Percentiles rank a stretch among this genome's conserved stretches.
Conservation (phyloP, 2,888 invertebrate genomes). For the Phoronis australis region DNA sequence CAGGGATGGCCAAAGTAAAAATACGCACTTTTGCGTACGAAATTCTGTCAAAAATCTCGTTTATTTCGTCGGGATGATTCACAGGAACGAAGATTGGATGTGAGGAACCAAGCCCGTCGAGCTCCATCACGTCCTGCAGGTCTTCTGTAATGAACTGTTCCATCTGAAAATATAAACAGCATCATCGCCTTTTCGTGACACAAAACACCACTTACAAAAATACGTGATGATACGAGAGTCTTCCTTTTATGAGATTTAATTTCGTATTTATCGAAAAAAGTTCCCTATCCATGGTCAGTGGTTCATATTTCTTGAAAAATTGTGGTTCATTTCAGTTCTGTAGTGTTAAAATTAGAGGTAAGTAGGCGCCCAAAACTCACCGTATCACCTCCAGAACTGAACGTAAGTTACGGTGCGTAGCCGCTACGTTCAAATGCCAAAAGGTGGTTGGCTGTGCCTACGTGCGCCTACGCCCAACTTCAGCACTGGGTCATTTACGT, state of each 20-base stretch:
- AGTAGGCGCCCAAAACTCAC: too few relatives aligned
- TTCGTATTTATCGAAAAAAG: too few relatives aligned
- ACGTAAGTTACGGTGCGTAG: too few relatives aligned
- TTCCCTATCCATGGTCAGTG: too few relatives aligned
- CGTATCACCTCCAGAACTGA: too few relatives aligned
- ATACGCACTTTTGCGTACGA: conserved; percentile 78
- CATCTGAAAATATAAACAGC: conserved; percentile 57
- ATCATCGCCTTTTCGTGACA: background rate
- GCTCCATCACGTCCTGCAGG: conserved; percentile 67
- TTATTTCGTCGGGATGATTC: conserved; percentile 79
- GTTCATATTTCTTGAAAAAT: too few relatives aligned
- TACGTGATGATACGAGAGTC: background rate
- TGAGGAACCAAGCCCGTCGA: conserved; percentile 74
- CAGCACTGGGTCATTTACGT: too few relatives aligned
- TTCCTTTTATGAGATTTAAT: background rate
- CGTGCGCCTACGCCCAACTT: too few relatives aligned
- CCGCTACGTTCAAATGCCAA: too few relatives aligned
- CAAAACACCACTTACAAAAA: background rate
- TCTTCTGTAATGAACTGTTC: conserved; percentile 70
- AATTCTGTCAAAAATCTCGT: conserved; percentile 81
- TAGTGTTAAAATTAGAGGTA: too few relatives aligned
- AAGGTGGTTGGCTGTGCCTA: too few relatives aligned
- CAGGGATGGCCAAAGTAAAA: background rate
- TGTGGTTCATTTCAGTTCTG: too few relatives aligned
- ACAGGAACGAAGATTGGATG: conserved; percentile 86